phyloP scores from a whole-genome alignment of 2,797 vertebrate genomes.

The Anabacerthia variegaticeps region DNA sequence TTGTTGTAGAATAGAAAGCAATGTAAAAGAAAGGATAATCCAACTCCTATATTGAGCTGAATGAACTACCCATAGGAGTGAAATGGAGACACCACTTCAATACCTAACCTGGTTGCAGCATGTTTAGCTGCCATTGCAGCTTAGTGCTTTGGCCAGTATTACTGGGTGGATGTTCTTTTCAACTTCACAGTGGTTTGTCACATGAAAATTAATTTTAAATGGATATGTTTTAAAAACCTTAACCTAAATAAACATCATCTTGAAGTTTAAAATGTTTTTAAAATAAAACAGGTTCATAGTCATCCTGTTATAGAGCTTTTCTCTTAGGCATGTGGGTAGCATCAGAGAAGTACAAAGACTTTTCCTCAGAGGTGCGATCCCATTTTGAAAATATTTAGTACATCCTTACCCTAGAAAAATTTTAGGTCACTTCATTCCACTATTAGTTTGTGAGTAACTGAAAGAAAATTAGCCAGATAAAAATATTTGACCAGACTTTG shows the following conservation, averaged over 20 bases:
- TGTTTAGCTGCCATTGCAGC: neutral
- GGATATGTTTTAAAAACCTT: neutral
- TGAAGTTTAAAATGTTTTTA: neutral
- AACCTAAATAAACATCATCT: neutral
- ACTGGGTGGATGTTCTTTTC: neutral
- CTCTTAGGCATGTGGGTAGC: neutral
- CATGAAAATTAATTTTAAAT: neutral
- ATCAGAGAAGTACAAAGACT: neutral
- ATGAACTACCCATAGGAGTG: neutral
- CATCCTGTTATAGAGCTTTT: neutral
- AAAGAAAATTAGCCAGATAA: slow-evolving; percentile 7
- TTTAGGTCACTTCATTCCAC: neutral
- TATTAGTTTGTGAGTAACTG: neutral
- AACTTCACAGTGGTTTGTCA: accelerated
- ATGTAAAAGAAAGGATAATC: neutral
- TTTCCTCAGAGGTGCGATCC: neutral
- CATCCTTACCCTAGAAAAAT: neutral
- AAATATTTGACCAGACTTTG: neutral
- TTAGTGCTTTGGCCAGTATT: neutral
- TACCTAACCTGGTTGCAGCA: neutral
- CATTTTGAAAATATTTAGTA: neutral
- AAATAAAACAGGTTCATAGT: neutral
- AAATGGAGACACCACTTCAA: neutral
- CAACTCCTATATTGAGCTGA: neutral
- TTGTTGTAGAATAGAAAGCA: neutral